Percentiles rank a stretch among this genome's conserved stretches.
Evolutionary conservation across 2,797 vertebrate species (phyloP).

Genomic region (Anguilla pacifica): DNA sequence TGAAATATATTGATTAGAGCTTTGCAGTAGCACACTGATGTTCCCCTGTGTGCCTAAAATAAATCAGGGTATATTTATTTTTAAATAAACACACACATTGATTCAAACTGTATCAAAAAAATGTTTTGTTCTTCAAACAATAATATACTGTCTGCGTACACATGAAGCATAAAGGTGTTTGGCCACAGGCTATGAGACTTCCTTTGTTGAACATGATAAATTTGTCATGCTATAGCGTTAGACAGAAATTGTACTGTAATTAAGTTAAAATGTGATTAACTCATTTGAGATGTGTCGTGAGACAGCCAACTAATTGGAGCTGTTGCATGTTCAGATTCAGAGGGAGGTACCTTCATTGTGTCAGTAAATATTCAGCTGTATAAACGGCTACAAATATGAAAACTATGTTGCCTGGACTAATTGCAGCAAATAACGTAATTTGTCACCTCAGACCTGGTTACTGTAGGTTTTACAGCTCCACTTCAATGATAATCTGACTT

Average conservation of each 20-base stretch:
- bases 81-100: not conserved
- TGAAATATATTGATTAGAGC: conserved; percentile 28
- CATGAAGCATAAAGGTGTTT: not conserved
- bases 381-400: not conserved
- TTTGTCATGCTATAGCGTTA: not conserved
- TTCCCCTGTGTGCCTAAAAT: not conserved
- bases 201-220: not conserved
- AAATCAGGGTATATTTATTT: too few relatives aligned
- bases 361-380: conserved; percentile 1
- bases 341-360: not conserved
- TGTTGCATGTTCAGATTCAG: not conserved
- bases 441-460: not conserved
- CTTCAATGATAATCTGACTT: not conserved
- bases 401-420: not conserved
- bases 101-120: not conserved
- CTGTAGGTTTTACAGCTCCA: not conserved
- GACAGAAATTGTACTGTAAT: not conserved
- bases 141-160: not conserved
- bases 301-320: not conserved
- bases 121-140: not conserved
- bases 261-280: not conserved
- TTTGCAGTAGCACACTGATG: not conserved
- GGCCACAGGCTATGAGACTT: not conserved
- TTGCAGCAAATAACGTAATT: not conserved
- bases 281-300: not conserved